phyloP scores from a whole-genome alignment of 2,113 vertebrate species.

The Dasypus novemcinctus region DNA sequence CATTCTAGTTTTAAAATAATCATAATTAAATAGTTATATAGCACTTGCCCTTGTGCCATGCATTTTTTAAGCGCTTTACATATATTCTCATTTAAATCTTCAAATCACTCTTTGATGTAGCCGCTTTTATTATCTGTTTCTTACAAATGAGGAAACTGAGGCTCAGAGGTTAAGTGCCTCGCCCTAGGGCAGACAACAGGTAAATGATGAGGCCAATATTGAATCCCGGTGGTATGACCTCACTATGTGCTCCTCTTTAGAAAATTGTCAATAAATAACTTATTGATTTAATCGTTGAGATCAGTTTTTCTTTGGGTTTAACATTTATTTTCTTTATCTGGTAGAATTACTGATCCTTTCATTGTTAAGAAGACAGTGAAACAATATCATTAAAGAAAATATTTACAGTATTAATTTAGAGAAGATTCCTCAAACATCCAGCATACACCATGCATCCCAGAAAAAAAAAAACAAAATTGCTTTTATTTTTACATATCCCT shows the following conservation, averaged over 20 bases:
- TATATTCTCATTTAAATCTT: background rate
- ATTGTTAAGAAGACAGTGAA: slow-evolving; percentile 22
- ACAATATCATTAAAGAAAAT: background rate
- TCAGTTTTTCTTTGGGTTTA: background rate
- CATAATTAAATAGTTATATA: background rate
- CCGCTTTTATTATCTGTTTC: background rate
- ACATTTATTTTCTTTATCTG: background rate
- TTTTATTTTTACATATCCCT: no score
- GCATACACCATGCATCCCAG: no score
- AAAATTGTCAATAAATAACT: background rate
- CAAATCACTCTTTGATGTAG: background rate
- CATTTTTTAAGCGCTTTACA: background rate
- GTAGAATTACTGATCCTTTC: background rate
- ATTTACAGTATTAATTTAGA: background rate
- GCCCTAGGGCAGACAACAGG: background rate
- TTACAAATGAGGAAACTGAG: no score
- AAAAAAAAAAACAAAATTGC: no score
- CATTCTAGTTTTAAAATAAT: slow-evolving; percentile 5
- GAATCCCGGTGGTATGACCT: background rate
- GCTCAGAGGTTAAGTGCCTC: background rate
- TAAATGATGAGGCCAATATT: background rate
- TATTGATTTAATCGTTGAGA: background rate
- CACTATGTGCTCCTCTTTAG: background rate
- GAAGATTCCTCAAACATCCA: background rate
- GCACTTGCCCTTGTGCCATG: background rate